Conservation (phyloP, 2,888 invertebrate genomes). For the Lasioglossum zephyrum region DNA sequence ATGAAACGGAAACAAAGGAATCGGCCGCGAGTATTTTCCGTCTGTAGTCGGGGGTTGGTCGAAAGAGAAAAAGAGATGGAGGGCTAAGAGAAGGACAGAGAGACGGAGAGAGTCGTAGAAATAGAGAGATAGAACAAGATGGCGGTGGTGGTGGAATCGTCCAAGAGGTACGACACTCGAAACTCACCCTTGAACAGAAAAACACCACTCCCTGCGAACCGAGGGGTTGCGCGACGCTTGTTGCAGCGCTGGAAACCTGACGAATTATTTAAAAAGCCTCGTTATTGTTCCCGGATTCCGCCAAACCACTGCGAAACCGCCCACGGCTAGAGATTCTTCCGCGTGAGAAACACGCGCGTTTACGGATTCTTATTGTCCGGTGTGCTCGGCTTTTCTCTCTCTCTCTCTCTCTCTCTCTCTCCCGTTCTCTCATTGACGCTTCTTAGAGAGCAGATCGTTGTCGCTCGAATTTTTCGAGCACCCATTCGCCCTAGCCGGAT, state of each 20-base stretch:
- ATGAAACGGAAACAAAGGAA: conserved; percentile 57
- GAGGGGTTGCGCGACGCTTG: conserved; percentile 66
- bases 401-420: background rate
- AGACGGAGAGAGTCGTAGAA: background rate
- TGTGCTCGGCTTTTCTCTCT: background rate
- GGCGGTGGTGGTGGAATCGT: background rate
- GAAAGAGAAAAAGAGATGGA: background rate
- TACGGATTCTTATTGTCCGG: conserved; percentile 7
- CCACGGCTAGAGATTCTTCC: conserved; percentile 11
- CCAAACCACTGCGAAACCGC: conserved; percentile 43
- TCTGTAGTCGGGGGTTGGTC: conserved; percentile 8
- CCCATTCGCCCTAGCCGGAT: background rate
- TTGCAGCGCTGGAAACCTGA: conserved; percentile 53
- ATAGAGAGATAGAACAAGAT: background rate
- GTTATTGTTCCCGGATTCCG: conserved; percentile 65
- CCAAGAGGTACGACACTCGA: conserved; percentile 43
- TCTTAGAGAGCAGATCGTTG: background rate
- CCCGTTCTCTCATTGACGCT: background rate
- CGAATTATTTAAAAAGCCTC: conserved; percentile 75
- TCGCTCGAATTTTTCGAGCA: background rate
- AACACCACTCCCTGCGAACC: conserved; percentile 20
- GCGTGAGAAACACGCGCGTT: conserved; percentile 8
- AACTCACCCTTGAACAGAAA: conserved; percentile 39
- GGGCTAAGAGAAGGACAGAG: background rate
- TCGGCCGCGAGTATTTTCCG: conserved; percentile 50